These are phyloP conservation scores for Merops nubicus DNA, from an alignment of 2,113 vertebrate species.

Conservation along the genomic window DNA sequence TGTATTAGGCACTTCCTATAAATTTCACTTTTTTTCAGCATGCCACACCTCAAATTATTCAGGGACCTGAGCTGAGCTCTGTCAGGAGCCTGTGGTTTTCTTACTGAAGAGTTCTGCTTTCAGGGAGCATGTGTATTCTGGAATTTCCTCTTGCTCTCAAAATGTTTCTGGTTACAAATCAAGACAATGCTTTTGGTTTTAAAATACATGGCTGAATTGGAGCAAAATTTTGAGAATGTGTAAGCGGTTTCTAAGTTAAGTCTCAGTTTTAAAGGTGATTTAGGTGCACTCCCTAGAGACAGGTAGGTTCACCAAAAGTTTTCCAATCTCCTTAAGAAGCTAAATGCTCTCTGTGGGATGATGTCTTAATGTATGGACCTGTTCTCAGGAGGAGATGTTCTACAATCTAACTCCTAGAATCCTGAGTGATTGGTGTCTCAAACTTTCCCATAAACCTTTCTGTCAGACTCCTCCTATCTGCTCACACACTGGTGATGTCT, in stretches of 20 bases:
- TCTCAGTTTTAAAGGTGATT: neutral
- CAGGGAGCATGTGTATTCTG: neutral
- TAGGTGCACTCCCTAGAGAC: neutral
- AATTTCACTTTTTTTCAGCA: neutral
- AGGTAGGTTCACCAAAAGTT: neutral
- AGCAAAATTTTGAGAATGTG: neutral
- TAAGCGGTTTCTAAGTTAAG: neutral
- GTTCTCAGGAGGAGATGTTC: neutral
- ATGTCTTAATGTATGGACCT: neutral
- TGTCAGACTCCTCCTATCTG: neutral
- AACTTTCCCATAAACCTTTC: neutral
- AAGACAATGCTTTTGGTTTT: neutral
- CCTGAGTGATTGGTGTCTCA: neutral
- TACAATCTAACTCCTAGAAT: neutral
- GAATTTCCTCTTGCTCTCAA: constrained; percentile 10
- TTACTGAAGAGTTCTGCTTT: neutral
- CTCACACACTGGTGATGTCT: neutral
- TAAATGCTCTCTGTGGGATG: neutral
- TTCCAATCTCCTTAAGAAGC: neutral
- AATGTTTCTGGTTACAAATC: constrained; percentile 5
- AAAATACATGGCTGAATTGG: neutral
- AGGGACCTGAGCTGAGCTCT: neutral
- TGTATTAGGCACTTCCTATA: neutral
- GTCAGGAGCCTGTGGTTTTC: neutral
- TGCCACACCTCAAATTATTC: neutral